Base-by-base conservation (phyloP, 2,797 vertebrate genomes). In the Artibeus lituratus region DNA sequence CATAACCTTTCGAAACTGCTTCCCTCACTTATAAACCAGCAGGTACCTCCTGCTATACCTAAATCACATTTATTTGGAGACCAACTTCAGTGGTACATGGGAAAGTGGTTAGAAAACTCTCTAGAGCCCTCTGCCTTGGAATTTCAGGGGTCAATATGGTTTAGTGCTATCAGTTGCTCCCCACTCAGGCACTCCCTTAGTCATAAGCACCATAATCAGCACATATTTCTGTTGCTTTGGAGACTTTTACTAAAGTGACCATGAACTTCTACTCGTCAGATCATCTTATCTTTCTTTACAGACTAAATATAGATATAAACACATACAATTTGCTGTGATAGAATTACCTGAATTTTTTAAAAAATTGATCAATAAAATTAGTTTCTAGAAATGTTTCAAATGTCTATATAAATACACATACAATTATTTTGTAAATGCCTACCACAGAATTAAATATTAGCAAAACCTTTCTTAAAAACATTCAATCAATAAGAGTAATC, bases 401-500 rank as follows among this genome's bases (percentile, higher is more conserved):
- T 86, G 29, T 67, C 44, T 93, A 76, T 14, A 24, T 24, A 95
- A 93, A 91, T 7, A 55, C 53, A 87, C 12, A 57, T n/a, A 96
- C 80, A 86, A 83, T 53, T 94, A 78, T 37, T 92, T 69, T 74
- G 11, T 73, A 94, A 80, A 86, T 44, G 24, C 37, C 73, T 72
- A 80, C 35, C 49, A 93, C 24, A 93, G 44, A 92, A 77, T 88
- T 95, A 92, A 96, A 89, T 87, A 81, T 82, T 92, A 92, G 78
- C 65, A 53, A 26, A 85, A 21, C 49, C 78, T 91, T 83, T 62
- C 39, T 22, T 22, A 70, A 70, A 62, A 81, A 83, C 22, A 86
- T 57, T 92, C 90, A 89, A 97, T 70, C 76, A 96, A 89, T 97
- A 91, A 96, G 94, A 96, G 55, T 42, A 95, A 93, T 94, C 74